Base-by-base conservation (phyloP, 2,888 invertebrate species). In the Sylvicola fuscatus region DNA sequence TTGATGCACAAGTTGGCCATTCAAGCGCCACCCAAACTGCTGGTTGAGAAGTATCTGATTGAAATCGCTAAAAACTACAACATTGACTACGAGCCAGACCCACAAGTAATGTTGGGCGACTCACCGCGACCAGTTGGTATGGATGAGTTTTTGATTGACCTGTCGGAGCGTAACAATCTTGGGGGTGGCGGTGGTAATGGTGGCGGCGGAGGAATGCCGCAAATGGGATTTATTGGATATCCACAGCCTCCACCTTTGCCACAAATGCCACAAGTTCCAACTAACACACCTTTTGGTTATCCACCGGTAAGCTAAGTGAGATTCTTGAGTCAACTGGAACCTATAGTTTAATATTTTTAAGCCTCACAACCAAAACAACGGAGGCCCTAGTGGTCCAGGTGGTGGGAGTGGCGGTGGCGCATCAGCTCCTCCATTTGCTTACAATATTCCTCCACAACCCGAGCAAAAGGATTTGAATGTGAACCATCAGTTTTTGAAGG, bases 41-140 rank as follows among this genome's bases (percentile, higher is more conserved):
- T 99, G 13, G 82, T 98, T 6, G 98, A 98, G 54, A 84, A 82
- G 52, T 89, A 36, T 47, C 61, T 97, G 46, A 81, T 93, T 47
- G 97, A 95, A 62, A 98, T 98, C 46, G 92, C 97, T 2, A 90
- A 83, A 56, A 86, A 83, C 48, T 95, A 89, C 53, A 83, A 90
- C 57, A 78, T 98, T 34, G 77, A 81, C 34, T 98, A 95, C 57
- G 84, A 84, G 43, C 93, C 97, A 0, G 97, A 98, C 66, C 82
- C 86, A 43, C 79, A 84, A 59, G 70, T 89, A 7, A 80, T 90
- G 78, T 68, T 75, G 43, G 80, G 79, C 44, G 81, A 79, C 45
- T 42, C 45, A 14, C 21, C 21, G 8, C 46, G 46, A 31, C 47
- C 51, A 16, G 43, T 38, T 32, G 66, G 66, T 66, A 45, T 65